phyloP scores from a whole-genome alignment of 2,113 vertebrate species.

The Chionis minor region DNA sequence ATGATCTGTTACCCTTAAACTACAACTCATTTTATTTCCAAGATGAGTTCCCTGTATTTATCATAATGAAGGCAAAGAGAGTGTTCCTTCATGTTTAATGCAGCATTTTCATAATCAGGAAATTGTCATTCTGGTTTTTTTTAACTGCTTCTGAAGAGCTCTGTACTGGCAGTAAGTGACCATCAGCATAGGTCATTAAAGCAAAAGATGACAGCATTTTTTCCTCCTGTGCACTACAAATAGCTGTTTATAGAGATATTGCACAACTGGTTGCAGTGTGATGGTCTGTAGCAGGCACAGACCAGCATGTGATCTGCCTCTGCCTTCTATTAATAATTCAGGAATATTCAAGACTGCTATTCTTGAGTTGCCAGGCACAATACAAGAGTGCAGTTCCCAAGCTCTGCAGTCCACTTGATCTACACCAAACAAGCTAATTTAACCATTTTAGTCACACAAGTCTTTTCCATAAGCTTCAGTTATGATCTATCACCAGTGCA shows the following conservation, averaged over 20 bases:
- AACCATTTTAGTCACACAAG: neutral
- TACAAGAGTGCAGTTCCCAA: neutral
- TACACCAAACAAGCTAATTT: neutral
- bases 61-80: neutral
- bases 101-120: neutral
- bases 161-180: neutral
- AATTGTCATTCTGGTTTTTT: neutral
- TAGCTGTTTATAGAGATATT: neutral
- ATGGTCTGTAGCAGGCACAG: neutral
- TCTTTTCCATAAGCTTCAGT: neutral
- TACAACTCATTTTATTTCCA: neutral
- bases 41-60: neutral
- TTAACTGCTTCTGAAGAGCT: neutral
- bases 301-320: neutral
- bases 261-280: neutral
- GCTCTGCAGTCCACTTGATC: neutral
- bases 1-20: neutral
- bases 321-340: neutral
- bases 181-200: neutral
- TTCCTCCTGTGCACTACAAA: neutral
- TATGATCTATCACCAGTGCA: neutral
- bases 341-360: neutral
- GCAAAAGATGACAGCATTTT: neutral
- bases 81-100: neutral
- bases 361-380: neutral